Base-by-base conservation (phyloP, 2,888 invertebrate genomes). In the Eupithecia tripunctaria region DNA sequence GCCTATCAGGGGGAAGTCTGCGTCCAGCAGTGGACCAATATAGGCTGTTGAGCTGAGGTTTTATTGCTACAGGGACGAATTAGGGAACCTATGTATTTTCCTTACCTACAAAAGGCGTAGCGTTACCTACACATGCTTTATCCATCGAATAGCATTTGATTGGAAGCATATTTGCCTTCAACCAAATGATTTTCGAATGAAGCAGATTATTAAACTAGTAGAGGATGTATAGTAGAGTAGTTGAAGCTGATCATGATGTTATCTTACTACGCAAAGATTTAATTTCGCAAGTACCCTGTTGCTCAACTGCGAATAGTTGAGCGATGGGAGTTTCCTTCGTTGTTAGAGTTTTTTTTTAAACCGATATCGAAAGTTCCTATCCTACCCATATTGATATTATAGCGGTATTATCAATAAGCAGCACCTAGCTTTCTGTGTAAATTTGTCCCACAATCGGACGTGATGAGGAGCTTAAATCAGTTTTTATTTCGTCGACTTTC, bases 401-500 rank as follows among this genome's bases (percentile, higher is more conserved):
- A 47, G 3, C 18, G 8, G n/a, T 41, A 32, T 4, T 6, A n/a
- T n/a, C n/a, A n/a, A n/a, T 41, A 38, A 47, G 43, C 59, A 8
- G 59, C 32, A 41, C 12, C 47, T 47, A 10, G 70, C 59, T 62
- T 71, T 47, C 29, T 62, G 29, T 27, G 43, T 68, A 68, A 25
- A 25, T 12, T 41, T 25, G 21, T 18, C 51, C 65, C 76, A 81
- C 75, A 82, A 81, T 78, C 81, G 80, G 76, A 79, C 80, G 76
- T 76, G 79, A 77, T 74, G 72, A 70, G 86, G 81, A 86, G 85
- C 77, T 56, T 79, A 80, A 78, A 76, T 72, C 32, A 77, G 79
- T 84, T 86, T 84, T 84, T 86, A 82, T 85, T 80, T 82, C 75
- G 76, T 77, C 77, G 72, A 86, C 86, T 86, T 86, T 86, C 86